Conservation (phyloP, 2,888 invertebrate species). For the Glaucopsyche alexis region DNA sequence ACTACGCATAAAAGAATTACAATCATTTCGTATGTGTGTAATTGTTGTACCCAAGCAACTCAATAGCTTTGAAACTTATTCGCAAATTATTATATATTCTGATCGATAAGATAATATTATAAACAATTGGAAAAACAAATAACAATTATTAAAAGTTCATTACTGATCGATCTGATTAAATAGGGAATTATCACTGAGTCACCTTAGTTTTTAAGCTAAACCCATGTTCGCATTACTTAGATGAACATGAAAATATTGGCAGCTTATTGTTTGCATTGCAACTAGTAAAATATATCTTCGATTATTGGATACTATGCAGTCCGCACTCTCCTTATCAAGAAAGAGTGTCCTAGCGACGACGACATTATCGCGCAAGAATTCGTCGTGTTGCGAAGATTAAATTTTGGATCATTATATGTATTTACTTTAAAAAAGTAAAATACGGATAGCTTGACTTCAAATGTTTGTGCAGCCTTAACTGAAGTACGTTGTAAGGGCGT, state of each 20-base stretch:
- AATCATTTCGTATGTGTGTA: slow-evolving; percentile 6
- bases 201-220: not conserved
- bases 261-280: not conserved
- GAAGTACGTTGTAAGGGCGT: too few species aligned
- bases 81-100: not conserved
- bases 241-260: not conserved
- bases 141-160: not conserved
- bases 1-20: not conserved
- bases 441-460: too few species aligned
- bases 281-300: not conserved
- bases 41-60: not conserved
- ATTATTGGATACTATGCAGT: too few species aligned
- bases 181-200: not conserved
- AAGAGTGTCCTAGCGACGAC: too few species aligned
- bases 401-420: too few species aligned
- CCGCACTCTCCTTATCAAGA: too few species aligned
- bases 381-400: too few species aligned
- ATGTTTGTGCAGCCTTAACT: too few species aligned
- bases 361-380: too few species aligned
- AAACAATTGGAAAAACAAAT: not conserved
- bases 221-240: not conserved
- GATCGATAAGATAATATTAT: not conserved
- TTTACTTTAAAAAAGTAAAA: too few species aligned
- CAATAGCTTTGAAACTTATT: not conserved
- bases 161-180: not conserved